Evolutionary conservation across 2,888 invertebrate genomes (phyloP), one percentile per base, ranked within the genome.

Genomic region (Sthenelais limicola): DNA sequence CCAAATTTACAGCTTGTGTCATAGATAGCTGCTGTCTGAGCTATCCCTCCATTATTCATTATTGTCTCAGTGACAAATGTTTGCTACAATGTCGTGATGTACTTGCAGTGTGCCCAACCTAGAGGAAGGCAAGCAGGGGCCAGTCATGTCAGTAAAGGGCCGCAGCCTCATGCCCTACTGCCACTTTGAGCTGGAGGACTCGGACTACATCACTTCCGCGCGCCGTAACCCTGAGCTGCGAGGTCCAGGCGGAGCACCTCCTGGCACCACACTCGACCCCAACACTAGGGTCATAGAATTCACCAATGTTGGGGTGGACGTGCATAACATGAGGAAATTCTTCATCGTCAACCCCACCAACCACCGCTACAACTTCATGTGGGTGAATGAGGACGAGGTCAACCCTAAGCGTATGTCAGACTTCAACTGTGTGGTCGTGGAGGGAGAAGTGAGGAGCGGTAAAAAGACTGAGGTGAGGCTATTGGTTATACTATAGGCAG

Each of bases 141-240:
- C 86, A 35, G 82, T 82, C 33, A 76, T 88, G 43, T 80, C 80
- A 9, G 85, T 93, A 49, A 87, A 84, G 52, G 93, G 90, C 0
- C 90, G 90, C 79, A 91, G 93, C 75, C 81, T 92, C 68, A 89
- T 92, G 76, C 92, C 93, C 0, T 91, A 91, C 80, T 92, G 91
- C 80, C 92, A 93, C 83, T 91, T 93, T 80, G 92, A 93, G 77
- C 88, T 92, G 54, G 91, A 91, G 76, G 91, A 91, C 73, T 92
- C 91, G 67, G 91, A 92, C 85, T 92, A 92, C 83, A 82, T 92
- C 47, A 76, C 83, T 26, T 80, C 82, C 58, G 86, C 85, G 24
- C 82, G 86, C 12, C 79, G 88, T 12, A 84, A 87, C 70, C 85
- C 88, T 2, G 86, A 86, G 71, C 80, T 87, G 74, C 78, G 83